Conservation (phyloP, 1,140 invertebrate genomes). For the Ctenoplectra terminalis region DNA sequence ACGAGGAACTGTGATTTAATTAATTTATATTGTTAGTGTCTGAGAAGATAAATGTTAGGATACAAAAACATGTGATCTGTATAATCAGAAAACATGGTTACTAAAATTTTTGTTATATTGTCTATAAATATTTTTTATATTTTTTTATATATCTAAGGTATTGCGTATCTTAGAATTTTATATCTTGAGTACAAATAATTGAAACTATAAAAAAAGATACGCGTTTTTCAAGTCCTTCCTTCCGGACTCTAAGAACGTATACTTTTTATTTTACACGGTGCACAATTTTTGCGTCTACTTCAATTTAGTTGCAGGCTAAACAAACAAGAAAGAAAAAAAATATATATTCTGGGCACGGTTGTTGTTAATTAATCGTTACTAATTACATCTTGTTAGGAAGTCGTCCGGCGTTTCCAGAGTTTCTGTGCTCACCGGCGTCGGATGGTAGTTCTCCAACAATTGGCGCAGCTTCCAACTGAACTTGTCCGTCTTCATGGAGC, state of each 20-base stretch:
- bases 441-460: slow-evolving; percentile 81
- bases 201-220: too few species aligned
- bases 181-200: too few species aligned
- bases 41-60: neutral
- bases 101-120: too few species aligned
- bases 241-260: too few species aligned
- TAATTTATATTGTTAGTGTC: neutral
- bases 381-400: slow-evolving; percentile 65
- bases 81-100: too few species aligned
- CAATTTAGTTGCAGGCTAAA: too few species aligned
- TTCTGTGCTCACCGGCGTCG: slow-evolving; percentile 44
- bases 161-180: too few species aligned
- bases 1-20: slow-evolving; percentile 80
- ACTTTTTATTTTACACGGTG: too few species aligned
- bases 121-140: too few species aligned
- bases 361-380: slow-evolving; percentile 32
- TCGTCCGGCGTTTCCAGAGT: slow-evolving; percentile 55
- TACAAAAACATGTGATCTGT: neutral
- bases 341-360: neutral
- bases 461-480: slow-evolving; percentile 83
- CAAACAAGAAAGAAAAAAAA: neutral
- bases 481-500: slow-evolving; percentile 74
- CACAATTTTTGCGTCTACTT: too few species aligned
- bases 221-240: too few species aligned
- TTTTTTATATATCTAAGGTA: too few species aligned